Evolutionary conservation across 2,888 invertebrate genomes (phyloP).

Genomic region (Patella ulyssiponensis): DNA sequence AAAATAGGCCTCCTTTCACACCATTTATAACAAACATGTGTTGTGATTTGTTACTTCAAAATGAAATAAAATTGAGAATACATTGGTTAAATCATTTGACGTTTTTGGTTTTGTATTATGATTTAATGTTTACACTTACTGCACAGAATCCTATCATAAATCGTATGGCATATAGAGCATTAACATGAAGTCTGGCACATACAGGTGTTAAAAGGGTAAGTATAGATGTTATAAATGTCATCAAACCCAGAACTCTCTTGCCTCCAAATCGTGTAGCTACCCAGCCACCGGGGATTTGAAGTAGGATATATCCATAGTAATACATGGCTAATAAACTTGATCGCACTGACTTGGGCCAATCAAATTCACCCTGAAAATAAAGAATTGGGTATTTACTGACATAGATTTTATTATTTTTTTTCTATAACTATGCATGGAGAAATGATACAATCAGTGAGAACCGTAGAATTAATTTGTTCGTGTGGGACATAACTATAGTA

Average conservation of each 20-base stretch:
- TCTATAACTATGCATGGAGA: too few species aligned
- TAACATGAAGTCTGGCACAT: conserved; percentile 1
- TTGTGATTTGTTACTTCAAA: too few species aligned
- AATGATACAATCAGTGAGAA: too few species aligned
- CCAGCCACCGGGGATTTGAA: conserved; percentile 17
- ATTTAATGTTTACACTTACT: not conserved
- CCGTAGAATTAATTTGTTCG: too few species aligned
- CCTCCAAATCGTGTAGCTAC: conserved; percentile 17
- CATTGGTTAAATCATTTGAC: too few species aligned
- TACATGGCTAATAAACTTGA: conserved; percentile 15
- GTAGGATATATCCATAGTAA: conserved; percentile 17
- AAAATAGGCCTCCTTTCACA: too few species aligned
- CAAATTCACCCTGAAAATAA: conserved; percentile 8
- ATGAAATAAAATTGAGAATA: too few species aligned
- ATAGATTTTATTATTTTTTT: too few species aligned
- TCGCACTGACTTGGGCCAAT: not conserved
- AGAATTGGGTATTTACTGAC: not conserved
- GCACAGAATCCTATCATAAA: not conserved
- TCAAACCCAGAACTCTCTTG: conserved; percentile 6
- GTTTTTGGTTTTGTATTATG: too few species aligned
- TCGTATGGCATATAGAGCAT: not conserved
- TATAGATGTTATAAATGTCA: not conserved
- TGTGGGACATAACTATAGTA: too few species aligned
- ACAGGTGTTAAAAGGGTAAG: conserved; percentile 20
- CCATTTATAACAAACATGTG: too few species aligned